phyloP scores from a whole-genome alignment of 2,113 vertebrate species.

The Rostratula benghalensis region DNA sequence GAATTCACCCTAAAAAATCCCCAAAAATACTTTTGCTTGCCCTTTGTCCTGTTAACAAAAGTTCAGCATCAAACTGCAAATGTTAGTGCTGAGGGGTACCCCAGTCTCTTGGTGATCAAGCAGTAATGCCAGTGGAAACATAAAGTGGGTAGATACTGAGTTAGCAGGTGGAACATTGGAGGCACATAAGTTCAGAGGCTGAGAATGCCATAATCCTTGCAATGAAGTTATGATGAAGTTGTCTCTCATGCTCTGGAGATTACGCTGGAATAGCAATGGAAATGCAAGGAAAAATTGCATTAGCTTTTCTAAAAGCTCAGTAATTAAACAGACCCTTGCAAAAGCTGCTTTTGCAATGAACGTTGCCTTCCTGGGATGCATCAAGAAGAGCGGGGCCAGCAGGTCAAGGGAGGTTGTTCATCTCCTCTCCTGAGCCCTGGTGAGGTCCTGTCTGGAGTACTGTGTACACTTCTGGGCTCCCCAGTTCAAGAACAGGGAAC shows the following conservation, averaged over 20 bases:
- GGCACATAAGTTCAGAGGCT: neutral
- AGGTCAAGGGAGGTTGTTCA: no score
- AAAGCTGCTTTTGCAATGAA: neutral
- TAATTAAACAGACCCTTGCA: neutral
- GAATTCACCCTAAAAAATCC: neutral
- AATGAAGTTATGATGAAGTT: neutral
- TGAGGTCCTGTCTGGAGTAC: no score
- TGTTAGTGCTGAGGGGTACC: neutral
- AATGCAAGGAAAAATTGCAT: neutral
- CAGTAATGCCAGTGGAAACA: neutral
- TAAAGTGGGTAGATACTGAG: neutral
- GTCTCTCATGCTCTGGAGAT: neutral
- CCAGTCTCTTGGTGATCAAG: neutral
- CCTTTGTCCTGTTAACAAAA: neutral
- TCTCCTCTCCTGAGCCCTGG: no score
- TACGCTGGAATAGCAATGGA: neutral
- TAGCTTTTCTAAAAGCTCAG: neutral
- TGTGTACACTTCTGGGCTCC: no score
- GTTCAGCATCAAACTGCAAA: neutral
- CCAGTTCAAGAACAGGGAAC: no score
- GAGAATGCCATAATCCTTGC: neutral
- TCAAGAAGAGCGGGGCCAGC: no score
- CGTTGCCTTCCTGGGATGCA: no score
- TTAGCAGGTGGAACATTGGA: neutral
- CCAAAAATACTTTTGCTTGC: neutral